Evolutionary conservation across 2,888 invertebrate species (phyloP), one percentile per base, ranked within the genome.

Genomic region (Bombylius major): DNA sequence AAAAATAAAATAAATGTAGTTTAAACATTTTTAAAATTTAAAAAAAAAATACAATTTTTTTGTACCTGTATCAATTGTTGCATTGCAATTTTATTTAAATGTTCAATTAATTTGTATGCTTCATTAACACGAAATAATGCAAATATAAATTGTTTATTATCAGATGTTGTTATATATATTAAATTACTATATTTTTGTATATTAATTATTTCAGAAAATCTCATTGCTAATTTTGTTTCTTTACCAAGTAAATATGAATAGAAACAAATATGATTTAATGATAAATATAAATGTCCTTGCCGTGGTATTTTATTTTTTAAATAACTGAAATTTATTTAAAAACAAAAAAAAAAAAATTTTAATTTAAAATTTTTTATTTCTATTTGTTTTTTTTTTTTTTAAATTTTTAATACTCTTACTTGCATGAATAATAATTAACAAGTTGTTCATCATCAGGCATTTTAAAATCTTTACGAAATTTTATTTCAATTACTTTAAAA

Each of bases 261-360:
- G 76, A 98, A 99, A 70, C 95, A 95, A 71, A 97, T 81, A 72
- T 94, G 92, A 71, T 95, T 93, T 44, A 98, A 86, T 31, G 96
- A 95, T n/a, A 98, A 80, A 70, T 97, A 99, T 70, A 98, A 79
- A 86, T 94, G 93, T 42, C 98, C 98, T 77, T 97, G 97, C n/a
- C 91, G 78, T 0, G 96, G 97, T 63, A 98, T 79, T 70, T 86
- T 86, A 44, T 90, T 87, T 74, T 93, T 94, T 86, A 93, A 90
- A 69, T 91, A 95, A 69, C 96, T 96, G 69, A 69, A 80, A 73
- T 23, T 23, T 23, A 23, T 23, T 23, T 23, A 2, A 23, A 23
- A 23, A 58, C 14, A 57, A 51, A 12, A 51, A 53, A 33, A 8
- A 46, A n/a, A 47, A 48, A 32, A 45, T 55, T 9, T 45, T 33